Conservation (phyloP, 2,113 vertebrate species). For the Cyprinodon tularosa region DNA sequence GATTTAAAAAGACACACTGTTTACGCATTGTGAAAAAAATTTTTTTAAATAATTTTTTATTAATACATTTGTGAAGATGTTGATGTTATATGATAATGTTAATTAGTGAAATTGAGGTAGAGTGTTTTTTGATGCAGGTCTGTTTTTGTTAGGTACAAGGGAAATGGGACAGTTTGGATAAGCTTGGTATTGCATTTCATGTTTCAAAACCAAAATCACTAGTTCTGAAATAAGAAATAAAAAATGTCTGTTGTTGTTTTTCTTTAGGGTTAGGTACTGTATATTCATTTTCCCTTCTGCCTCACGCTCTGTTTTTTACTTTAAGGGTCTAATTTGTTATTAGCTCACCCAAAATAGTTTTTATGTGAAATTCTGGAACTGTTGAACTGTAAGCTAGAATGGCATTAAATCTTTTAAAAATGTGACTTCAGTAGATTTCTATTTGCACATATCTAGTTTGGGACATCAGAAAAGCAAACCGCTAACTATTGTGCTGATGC, state of each 20-base stretch:
- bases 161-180: not conserved
- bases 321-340: no score
- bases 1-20: no score
- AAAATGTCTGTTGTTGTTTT: not conserved
- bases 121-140: not conserved
- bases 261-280: not conserved
- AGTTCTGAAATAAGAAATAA: not conserved
- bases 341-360: no score
- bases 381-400: not conserved
- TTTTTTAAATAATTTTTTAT: no score
- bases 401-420: not conserved
- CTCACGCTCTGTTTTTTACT: not conserved
- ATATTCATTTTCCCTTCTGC: not conserved
- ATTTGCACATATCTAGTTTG: not conserved
- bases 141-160: not conserved
- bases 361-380: not conserved
- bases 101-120: no score
- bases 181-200: not conserved
- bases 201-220: not conserved
- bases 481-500: not conserved
- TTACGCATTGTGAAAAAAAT: no score
- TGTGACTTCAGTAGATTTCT: not conserved
- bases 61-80: no score
- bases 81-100: no score
- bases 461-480: not conserved